Base-by-base conservation (phyloP, 64 coral and sea anemone species). In the Actinia equina region DNA sequence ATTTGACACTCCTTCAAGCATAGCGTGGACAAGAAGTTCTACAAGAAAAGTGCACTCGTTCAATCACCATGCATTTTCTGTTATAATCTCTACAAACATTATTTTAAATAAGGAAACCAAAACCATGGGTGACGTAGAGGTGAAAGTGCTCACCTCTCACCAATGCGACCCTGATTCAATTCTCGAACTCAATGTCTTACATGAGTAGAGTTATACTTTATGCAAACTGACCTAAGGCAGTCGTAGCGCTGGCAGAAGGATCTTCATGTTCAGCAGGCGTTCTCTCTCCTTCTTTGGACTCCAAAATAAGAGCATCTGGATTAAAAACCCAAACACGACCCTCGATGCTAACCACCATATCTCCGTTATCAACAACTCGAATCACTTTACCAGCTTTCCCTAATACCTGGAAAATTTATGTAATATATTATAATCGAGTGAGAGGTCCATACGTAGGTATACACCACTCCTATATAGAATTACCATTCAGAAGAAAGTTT, bases 341-440 rank as follows among this genome's bases (percentile, higher is more conserved):
- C 1, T 64, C 90, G 18, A 95, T 83, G 54, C 86, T 30, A 9
- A 95, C 94, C 6, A 95, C 87, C 17, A 55, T 90, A 46, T 95
- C 94, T 13, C 94, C 94, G 76, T 92, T 87, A 30, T 41, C 44
- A 77, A 89, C 94, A 69, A 92, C 94, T 57, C 91, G 82, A 22
- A 92, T 20, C 11, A 95, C 90, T 37, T 60, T 88, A 0, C 94
- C 94, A 18, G 88, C 76, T 74, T 92, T 87, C 3, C 94, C 94
- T 43, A 95, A 89, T 20, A 87, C 82, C 94, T 94, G 14, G 14
- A 57, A 26, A 87, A 49, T 2, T 1, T 49, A 49, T 4, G 46
- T 49, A 4, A 49, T 49, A 49, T 49, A 49, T 49, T 6, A 6
- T 49, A 49, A 49, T 8, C 4, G 46, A 49, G 46, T 49, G 46